These are phyloP conservation scores for Taurulus bubalis DNA, from an alignment of 2,113 vertebrate genomes.

Conservation along the genomic window DNA sequence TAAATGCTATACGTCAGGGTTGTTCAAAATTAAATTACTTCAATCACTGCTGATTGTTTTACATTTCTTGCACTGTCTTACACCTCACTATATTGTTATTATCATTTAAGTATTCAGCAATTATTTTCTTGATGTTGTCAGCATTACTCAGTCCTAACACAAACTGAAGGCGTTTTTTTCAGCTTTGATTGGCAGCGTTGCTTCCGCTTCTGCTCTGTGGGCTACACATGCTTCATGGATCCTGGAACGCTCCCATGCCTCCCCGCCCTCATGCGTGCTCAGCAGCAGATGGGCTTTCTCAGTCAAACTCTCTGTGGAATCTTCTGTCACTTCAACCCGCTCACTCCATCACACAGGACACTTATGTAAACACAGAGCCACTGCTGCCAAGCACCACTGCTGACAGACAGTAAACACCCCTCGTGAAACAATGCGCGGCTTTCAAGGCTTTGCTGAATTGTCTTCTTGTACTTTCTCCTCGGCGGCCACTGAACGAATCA, in stretches of 20 bases:
- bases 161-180: conserved; percentile 13
- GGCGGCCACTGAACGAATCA: conserved; percentile 25
- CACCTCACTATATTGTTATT: background rate
- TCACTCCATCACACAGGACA: conserved; percentile 64
- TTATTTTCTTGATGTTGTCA: background rate
- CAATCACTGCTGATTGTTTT: background rate
- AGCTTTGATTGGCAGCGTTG: conserved; percentile 5
- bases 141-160: conserved; percentile 1
- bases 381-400: conserved; percentile 77
- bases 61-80: background rate
- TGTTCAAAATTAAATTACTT: background rate
- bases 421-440: conserved; percentile 72
- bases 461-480: conserved; percentile 68
- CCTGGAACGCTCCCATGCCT: conserved; percentile 42
- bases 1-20: background rate
- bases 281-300: conserved; percentile 73
- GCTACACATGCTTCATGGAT: conserved; percentile 31
- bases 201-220: background rate
- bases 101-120: background rate
- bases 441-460: conserved; percentile 73
- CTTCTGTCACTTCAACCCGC: conserved; percentile 68
- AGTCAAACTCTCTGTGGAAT: conserved; percentile 57
- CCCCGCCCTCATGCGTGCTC: conserved; percentile 33
- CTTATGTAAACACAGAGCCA: conserved; percentile 77
- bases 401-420: conserved; percentile 76